Base-by-base conservation (phyloP, 2,113 vertebrate species). In the Lepus americanus region DNA sequence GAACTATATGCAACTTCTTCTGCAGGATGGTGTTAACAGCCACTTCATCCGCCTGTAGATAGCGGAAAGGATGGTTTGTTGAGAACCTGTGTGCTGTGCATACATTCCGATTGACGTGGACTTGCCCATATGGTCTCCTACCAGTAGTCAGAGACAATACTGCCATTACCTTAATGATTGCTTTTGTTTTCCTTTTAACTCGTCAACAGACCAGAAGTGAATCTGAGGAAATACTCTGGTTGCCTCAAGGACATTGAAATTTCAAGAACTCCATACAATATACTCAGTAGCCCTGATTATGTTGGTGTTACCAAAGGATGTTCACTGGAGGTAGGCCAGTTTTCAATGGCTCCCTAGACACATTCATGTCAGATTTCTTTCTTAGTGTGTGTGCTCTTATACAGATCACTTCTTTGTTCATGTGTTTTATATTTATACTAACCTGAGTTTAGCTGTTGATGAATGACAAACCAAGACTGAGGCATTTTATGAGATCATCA, bases 231-330 rank as follows among this genome's bases (percentile, higher is more conserved):
- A 86, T 99, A 99, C 29, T 98, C 99, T 1, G 99, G 99, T 87
- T 99, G 99, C 96, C 98, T 99, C 69, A 98, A 98, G 96, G 99
- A 99, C 92, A 99, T 99, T 78, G 99, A 99, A 98, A 98, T 99
- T 96, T 99, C 99, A 95, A 98, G 99, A 97, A 99, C 99, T 6
- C 99, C 99, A 0, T 99, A 99, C 97, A 99, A 99, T 97, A 98
- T 99, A 95, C 98, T 99, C 82, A 99, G 99, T 94, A 99, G 99
- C 86, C 98, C 99, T 36, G 99, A 99, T 96, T 99, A 99, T 94
- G 99, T 99, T 13, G 99, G 99, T 22, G 98, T 99, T 92, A 99
- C 98, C 61, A 99, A 99, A 98, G 99, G 99, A 94, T 99, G 99
- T 95, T 98, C 98, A 0, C 97, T 99, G 25, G 99, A 99, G 99